Conservation (phyloP, 1,140 invertebrate genomes). For the Vanessa tameamea region DNA sequence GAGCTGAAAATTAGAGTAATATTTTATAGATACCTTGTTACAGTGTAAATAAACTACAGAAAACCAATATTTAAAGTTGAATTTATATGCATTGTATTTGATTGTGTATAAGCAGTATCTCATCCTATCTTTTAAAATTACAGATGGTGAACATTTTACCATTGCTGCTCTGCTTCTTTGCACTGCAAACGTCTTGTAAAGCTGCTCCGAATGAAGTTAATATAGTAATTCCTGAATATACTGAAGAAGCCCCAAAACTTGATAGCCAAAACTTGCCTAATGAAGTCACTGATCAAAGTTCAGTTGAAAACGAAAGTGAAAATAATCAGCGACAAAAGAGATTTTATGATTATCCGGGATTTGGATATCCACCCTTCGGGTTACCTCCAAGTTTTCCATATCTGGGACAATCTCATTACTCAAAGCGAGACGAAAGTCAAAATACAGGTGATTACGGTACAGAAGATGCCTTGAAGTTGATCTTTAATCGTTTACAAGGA, state of each 20-base stretch:
- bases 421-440: constrained; percentile 48
- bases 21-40: too few relatives aligned
- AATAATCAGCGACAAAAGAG: constrained; percentile 55
- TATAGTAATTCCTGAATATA: neutral
- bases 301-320: constrained; percentile 27
- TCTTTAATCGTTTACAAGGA: constrained; percentile 55
- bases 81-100: too few relatives aligned
- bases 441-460: constrained; percentile 44
- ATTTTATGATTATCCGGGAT: constrained; percentile 52
- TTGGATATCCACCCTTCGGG: constrained; percentile 24
- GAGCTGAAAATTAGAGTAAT: too few relatives aligned
- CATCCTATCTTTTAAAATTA: constrained; percentile 28
- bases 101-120: neutral
- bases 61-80: too few relatives aligned
- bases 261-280: constrained; percentile 28
- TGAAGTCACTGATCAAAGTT: constrained; percentile 15
- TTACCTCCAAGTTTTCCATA: constrained; percentile 43
- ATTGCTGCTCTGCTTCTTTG: constrained; percentile 19
- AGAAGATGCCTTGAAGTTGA: constrained; percentile 48
- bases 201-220: constrained; percentile 31
- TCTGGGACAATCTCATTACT: constrained; percentile 13
- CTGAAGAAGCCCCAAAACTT: constrained; percentile 20
- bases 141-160: constrained; percentile 36
- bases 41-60: too few relatives aligned
- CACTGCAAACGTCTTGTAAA: constrained; percentile 19